Evolutionary conservation across 2,113 vertebrate species (phyloP).

Genomic region (Ptilonorhynchus violaceus): DNA sequence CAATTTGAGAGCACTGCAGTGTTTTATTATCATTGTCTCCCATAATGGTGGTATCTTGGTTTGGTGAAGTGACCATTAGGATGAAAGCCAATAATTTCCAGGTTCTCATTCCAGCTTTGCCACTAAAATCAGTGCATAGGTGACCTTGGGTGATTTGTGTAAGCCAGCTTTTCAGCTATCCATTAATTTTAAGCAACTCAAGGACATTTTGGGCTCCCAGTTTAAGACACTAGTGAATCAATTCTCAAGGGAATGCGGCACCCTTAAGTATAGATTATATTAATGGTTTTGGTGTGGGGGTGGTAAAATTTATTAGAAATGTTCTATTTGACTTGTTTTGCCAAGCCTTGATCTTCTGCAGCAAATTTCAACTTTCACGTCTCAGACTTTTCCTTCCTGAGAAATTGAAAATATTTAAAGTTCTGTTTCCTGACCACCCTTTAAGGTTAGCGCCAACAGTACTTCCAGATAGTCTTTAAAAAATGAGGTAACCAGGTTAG

Average conservation of each 20-base stretch:
- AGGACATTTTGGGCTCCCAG: not conserved
- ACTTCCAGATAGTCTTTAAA: not conserved
- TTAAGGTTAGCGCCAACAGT: not conserved
- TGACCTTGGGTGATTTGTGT: not conserved
- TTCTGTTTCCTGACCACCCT: not conserved
- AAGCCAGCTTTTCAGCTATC: not conserved
- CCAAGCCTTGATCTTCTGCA: not conserved
- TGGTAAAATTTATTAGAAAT: not conserved
- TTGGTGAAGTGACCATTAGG: slow-evolving; percentile 22
- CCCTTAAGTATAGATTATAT: not conserved
- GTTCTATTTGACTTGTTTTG: not conserved
- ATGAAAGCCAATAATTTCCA: slow-evolving; percentile 21
- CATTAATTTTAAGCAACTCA: not conserved
- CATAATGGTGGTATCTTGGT: not conserved
- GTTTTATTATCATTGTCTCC: slow-evolving; percentile 20
- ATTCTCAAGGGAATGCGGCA: not conserved
- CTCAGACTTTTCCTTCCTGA: not conserved
- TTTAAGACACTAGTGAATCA: not conserved
- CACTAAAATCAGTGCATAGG: not conserved
- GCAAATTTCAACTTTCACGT: not conserved
- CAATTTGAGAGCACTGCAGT: not conserved
- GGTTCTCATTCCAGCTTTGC: slow-evolving; percentile 14
- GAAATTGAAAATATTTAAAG: not conserved
- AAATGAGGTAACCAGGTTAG: not conserved
- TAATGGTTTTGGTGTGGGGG: not conserved